Evolutionary conservation across 2,797 vertebrate genomes (phyloP).

Genomic region (Poeciliopsis presidionis): DNA sequence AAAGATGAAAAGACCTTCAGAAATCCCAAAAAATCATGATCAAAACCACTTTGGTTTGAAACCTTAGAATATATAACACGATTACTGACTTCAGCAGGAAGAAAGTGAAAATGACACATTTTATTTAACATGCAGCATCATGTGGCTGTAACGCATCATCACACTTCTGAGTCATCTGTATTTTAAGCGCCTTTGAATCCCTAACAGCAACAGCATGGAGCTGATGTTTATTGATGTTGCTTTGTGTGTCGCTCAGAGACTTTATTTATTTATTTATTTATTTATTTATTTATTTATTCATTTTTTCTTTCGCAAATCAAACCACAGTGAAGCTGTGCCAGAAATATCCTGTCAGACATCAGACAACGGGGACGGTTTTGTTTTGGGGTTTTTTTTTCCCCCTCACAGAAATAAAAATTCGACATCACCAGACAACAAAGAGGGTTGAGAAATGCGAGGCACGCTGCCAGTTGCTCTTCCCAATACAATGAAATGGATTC

Average conservation of each 20-base stretch:
- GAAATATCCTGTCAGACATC: constrained; percentile 60
- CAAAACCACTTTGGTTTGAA: neutral
- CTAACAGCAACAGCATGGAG: constrained; percentile 12
- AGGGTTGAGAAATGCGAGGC: constrained; percentile 21
- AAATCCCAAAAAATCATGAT: neutral
- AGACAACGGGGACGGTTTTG: constrained; percentile 37
- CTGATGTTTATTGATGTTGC: constrained; percentile 40
- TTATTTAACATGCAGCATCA: constrained; percentile 25
- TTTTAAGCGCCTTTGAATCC: constrained; percentile 44
- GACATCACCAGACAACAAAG: constrained; percentile 45
- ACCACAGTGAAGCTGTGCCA: constrained; percentile 37
- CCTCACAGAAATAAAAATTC: constrained; percentile 32
- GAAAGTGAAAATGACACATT: constrained; percentile 35
- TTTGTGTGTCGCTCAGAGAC: constrained; percentile 32
- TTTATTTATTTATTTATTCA: neutral
- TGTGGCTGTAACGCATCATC: constrained; percentile 21
- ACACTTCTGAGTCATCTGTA: constrained; percentile 40
- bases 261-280: neutral
- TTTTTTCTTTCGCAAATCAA: constrained; percentile 1
- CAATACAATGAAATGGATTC: constrained; percentile 26
- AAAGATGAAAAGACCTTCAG: neutral
- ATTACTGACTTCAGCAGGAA: constrained; percentile 22
- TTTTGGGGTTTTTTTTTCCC: neutral
- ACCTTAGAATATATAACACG: constrained; percentile 3
- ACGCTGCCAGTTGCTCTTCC: constrained; percentile 24